Conservation (phyloP, 1,140 invertebrate species). For the Sitophilus oryzae region DNA sequence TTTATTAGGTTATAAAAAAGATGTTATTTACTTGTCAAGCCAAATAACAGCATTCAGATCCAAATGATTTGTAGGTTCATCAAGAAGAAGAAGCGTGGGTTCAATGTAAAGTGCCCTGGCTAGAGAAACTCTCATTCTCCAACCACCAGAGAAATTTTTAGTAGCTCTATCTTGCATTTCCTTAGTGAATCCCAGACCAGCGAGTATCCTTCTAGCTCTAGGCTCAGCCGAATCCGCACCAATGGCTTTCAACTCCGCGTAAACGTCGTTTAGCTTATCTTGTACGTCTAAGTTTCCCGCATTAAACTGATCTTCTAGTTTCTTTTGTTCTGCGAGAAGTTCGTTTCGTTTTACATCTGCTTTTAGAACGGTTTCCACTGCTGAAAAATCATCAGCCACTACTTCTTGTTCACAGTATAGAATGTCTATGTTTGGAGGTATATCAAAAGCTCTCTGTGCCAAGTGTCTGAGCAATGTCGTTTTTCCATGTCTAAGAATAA, state of each 20-base stretch:
- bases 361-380: constrained; percentile 88
- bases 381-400: constrained; percentile 83
- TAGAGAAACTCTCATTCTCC: constrained; percentile 97
- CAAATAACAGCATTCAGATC: constrained; percentile 99
- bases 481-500: constrained; percentile 80
- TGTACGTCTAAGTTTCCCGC: constrained; percentile 64
- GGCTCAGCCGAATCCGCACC: constrained; percentile 96
- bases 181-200: constrained; percentile 92
- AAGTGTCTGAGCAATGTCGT: constrained; percentile 96
- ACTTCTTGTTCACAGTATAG: constrained; percentile 99
- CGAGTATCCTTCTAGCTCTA: constrained; percentile 86
- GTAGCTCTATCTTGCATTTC: constrained; percentile 93
- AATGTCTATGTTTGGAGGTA: constrained; percentile 96
- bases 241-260: constrained; percentile 92
- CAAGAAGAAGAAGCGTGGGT: constrained; percentile 89
- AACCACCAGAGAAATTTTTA: constrained; percentile 96
- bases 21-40: constrained; percentile 92
- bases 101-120: constrained; percentile 86
- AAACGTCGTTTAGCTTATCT: constrained; percentile 83
- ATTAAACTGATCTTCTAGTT: constrained; percentile 73
- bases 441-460: constrained; percentile 77
- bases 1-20: constrained; percentile 24
- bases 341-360: constrained; percentile 84
- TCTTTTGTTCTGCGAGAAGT: constrained; percentile 76
- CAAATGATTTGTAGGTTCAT: constrained; percentile 93